A percentile compares a stretch with the other conserved stretches of the same genome.
phyloP scores from a whole-genome alignment of 2,888 invertebrate species.

The Hemaris fuciformis region DNA sequence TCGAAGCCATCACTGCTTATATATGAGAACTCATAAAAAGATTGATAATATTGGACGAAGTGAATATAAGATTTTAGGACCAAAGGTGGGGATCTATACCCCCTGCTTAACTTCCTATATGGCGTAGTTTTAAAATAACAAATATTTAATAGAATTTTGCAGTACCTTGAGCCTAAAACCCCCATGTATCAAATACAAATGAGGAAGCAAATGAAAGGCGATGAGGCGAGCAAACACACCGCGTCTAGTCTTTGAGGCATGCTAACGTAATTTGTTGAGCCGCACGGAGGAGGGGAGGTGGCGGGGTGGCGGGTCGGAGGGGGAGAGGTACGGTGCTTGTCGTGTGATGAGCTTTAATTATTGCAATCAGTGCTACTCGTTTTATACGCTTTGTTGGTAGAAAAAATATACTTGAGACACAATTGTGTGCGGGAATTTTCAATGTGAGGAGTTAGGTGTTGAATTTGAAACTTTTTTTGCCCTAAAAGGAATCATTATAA shows the following conservation, averaged over 20 bases:
- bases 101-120: too few species aligned
- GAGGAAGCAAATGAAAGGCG: constrained; percentile 28
- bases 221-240: constrained; percentile 37
- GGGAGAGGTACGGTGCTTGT: background rate
- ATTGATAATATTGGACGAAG: too few species aligned
- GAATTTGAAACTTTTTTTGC: too few species aligned
- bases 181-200: constrained; percentile 20
- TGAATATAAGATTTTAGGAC: too few species aligned
- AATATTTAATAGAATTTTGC: too few species aligned
- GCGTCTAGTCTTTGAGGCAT: constrained; percentile 60
- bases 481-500: too few species aligned
- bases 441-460: background rate
- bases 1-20: too few species aligned
- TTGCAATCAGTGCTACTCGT: background rate
- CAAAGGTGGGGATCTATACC: too few species aligned
- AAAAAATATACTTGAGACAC: background rate
- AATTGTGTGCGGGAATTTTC: background rate
- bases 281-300: background rate
- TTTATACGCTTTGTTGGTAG: background rate
- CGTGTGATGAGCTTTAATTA: constrained; percentile 8
- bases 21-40: too few species aligned
- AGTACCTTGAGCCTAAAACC: background rate
- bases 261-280: constrained; percentile 46
- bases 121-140: too few species aligned
- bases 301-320: too few species aligned